Conservation (phyloP, 2,113 vertebrate species). For the Platysteira castanea region DNA sequence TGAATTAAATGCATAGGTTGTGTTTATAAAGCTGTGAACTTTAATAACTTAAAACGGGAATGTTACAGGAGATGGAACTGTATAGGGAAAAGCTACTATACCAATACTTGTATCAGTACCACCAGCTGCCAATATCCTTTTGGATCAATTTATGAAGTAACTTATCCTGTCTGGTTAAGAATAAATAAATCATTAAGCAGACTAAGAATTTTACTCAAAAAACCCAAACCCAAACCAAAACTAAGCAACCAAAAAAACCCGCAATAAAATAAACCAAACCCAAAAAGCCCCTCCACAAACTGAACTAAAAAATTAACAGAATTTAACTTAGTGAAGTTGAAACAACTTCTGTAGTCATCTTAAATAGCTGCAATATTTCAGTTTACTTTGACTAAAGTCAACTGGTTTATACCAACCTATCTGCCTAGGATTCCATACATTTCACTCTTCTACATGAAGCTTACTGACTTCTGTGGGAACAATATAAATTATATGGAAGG, state of each 20-base stretch:
- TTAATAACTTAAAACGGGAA: background rate
- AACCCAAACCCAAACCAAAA: background rate
- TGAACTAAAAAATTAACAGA: background rate
- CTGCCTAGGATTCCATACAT: background rate
- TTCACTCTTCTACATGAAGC: background rate
- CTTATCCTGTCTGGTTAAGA: background rate
- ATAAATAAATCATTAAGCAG: background rate
- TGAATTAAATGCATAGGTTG: background rate
- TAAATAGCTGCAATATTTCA: background rate
- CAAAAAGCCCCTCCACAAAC: background rate
- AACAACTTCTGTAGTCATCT: background rate
- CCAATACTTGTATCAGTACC: background rate
- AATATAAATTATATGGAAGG: background rate
- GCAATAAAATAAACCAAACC: background rate
- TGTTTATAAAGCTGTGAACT: background rate
- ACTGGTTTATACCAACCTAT: background rate
- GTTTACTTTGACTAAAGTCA: background rate
- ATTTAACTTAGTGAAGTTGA: background rate
- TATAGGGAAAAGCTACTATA: background rate
- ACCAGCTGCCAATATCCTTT: constrained; percentile 44
- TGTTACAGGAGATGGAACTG: constrained; percentile 34
- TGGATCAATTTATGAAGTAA: background rate
- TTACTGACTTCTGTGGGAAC: background rate
- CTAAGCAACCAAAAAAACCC: background rate
- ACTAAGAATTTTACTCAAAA: background rate